These are phyloP conservation scores for Lypha dubia DNA, from an alignment of 2,888 invertebrate species.

Conservation along the genomic window DNA sequence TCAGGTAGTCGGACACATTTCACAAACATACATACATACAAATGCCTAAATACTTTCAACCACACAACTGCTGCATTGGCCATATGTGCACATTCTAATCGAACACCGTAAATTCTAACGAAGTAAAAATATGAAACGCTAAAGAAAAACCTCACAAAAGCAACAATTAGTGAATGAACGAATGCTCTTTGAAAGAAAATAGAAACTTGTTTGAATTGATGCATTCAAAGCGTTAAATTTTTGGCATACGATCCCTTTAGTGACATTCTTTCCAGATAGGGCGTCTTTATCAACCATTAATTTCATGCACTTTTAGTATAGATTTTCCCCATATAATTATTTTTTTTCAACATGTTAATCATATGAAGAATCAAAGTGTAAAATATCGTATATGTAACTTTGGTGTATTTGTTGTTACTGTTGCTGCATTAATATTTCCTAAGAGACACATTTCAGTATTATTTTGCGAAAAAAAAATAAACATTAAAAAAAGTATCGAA, in stretches of 20 bases:
- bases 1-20: constrained; percentile 59
- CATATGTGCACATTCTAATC: constrained; percentile 68
- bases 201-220: constrained; percentile 28
- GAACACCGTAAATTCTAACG: background rate
- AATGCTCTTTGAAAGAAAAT: constrained; percentile 9
- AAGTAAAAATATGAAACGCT: constrained; percentile 24
- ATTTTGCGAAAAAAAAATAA: constrained; percentile 25
- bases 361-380: background rate
- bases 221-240: background rate
- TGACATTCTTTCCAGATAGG: background rate
- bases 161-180: constrained; percentile 30
- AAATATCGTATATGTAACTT: constrained; percentile 10
- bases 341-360: constrained; percentile 16
- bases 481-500: constrained; percentile 64
- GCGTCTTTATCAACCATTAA: background rate
- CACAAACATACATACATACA: constrained; percentile 11
- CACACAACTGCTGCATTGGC: constrained; percentile 66
- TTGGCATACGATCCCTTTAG: constrained; percentile 24
- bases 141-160: constrained; percentile 49
- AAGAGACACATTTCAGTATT: constrained; percentile 36
- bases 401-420: background rate
- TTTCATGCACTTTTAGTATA: background rate
- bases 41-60: constrained; percentile 47
- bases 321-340: constrained; percentile 1
- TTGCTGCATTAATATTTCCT: constrained; percentile 28